Evolutionary conservation across 2,113 vertebrate species (phyloP), one percentile per base, ranked within the genome.

Genomic region (Petrocephalus microphthalmus): DNA sequence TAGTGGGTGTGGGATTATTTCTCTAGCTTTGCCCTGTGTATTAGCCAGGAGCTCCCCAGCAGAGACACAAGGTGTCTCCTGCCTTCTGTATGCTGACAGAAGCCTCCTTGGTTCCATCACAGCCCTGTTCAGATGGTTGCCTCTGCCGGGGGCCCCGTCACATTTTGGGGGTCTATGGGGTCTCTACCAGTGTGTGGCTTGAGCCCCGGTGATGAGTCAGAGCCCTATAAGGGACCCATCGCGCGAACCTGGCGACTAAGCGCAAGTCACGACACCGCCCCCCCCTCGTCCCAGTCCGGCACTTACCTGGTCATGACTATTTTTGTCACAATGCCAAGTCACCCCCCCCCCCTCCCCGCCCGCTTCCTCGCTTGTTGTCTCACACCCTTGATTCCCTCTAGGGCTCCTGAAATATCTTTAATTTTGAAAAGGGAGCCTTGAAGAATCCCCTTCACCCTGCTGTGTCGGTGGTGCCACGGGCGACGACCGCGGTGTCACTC

Each of bases 311-410:
- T 84, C n/a, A 84, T 51, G 84, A 33, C 84, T 53, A 85, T 85
- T 85, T 85, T 33, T 85, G 84, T 85, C 84, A 53, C 84, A 53
- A 33, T 29, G 84, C 84, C 51, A n/a, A 54, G 54, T 85, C 25
- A 20, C 52, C 5, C 11, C 25, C 84, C 6, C 84, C 13, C 42
- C 11, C 20, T 8, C 78, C 25, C 82, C 13, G 47, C 42, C 74
- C 3, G 10, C 84, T 56, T 52, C 29, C 25, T 49, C 45, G 0
- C 45, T 42, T 42, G 8, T 42, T 5, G 45, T 49, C 81, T 83
- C 81, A 83, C 45, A 54, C 51, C 49, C 1, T 17, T 37, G 1
- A 85, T 7, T 85, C 51, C 29, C 37, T n/a, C 17, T 83, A 20
- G 81, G 81, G 19, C 45, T 83, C 42, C 45, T 0, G 2, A 54